Percentiles rank a stretch among this genome's conserved stretches.
Evolutionary conservation across 2,888 invertebrate genomes (phyloP).

Genomic region (Tetheella fluctuosa): DNA sequence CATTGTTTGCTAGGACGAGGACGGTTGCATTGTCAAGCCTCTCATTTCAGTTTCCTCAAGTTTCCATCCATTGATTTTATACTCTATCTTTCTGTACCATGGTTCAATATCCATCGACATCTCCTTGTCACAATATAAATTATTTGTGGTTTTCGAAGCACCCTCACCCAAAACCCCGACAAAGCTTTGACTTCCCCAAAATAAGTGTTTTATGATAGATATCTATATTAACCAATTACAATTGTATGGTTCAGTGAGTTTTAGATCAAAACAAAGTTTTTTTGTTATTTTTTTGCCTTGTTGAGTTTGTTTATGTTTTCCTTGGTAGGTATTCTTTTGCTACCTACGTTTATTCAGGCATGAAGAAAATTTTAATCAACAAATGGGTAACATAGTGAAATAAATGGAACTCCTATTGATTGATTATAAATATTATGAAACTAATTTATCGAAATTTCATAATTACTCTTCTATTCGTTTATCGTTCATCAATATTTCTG

Average conservation of each 20-base stretch:
- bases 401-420: too few relatives aligned
- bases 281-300: not conserved
- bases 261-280: not conserved
- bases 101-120: conserved; percentile 1
- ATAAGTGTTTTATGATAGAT: conserved; percentile 8
- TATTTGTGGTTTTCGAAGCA: conserved; percentile 12
- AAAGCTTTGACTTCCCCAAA: conserved; percentile 4
- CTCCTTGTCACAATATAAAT: not conserved
- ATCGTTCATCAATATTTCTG: too few relatives aligned
- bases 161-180: conserved; percentile 3
- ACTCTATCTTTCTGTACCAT: not conserved
- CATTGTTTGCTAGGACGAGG: conserved; percentile 33
- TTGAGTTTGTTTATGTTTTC: not conserved
- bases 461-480: not conserved
- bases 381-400: not conserved
- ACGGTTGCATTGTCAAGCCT: conserved; percentile 30
- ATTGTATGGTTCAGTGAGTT: not conserved
- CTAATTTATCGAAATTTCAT: too few relatives aligned
- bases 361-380: not conserved
- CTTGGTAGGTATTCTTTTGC: not conserved
- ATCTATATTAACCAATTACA: conserved; percentile 7
- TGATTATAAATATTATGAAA: too few relatives aligned
- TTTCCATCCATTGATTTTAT: not conserved
- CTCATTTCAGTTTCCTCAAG: conserved; percentile 20
- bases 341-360: not conserved